A percentile compares a stretch with the other conserved stretches of the same genome.
These are phyloP conservation scores for Mormyrops attenuatus DNA, from an alignment of 2,797 vertebrate genomes.

Conservation along the genomic window DNA sequence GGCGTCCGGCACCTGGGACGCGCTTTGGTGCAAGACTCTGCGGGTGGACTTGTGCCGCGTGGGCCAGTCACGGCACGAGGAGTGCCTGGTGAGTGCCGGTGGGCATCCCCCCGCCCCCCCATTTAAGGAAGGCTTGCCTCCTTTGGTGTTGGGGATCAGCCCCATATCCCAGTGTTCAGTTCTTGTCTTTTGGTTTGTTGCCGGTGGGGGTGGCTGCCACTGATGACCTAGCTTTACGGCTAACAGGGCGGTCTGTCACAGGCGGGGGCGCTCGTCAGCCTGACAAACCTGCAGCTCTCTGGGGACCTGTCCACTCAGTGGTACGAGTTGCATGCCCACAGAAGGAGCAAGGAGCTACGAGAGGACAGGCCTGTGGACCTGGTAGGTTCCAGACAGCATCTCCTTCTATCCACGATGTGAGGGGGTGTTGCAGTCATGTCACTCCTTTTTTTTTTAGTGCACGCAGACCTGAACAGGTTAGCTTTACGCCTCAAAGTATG, in stretches of 20 bases:
- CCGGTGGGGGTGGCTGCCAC: not conserved
- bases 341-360: constrained; percentile 44
- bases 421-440: not conserved
- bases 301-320: constrained; percentile 57
- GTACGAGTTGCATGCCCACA: constrained; percentile 66
- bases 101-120: too few species aligned
- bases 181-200: not conserved
- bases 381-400: constrained; percentile 50
- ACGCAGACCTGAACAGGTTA: not conserved
- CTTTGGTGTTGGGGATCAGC: not conserved
- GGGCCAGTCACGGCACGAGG: constrained; percentile 51
- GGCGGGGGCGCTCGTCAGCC: constrained; percentile 66
- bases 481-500: not conserved
- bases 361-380: constrained; percentile 53
- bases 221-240: too few species aligned
- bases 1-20: constrained; percentile 51
- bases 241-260: constrained; percentile 28
- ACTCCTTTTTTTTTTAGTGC: not conserved
- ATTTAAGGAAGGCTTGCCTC: too few species aligned
- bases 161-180: not conserved
- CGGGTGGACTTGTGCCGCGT: constrained; percentile 63
- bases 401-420: not conserved
- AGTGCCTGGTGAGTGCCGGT: constrained; percentile 60
- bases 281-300: constrained; percentile 59
- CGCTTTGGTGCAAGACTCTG: constrained; percentile 63